Evolutionary conservation across 2,888 invertebrate genomes (phyloP), one percentile per base, ranked within the genome.

Genomic region (Polyommatus iphigenia): DNA sequence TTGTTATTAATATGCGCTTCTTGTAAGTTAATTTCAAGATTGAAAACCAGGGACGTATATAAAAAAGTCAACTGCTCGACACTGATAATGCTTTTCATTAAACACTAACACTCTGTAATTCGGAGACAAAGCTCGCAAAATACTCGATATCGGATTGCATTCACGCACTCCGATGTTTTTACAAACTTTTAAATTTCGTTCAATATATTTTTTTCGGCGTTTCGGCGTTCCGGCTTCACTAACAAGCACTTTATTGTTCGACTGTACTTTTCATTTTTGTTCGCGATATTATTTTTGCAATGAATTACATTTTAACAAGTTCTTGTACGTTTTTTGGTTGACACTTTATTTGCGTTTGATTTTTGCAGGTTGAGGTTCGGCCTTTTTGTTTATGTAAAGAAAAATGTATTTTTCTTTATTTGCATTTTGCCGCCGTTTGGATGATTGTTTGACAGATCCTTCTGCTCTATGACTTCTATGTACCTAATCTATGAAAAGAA

Each of bases 211-310:
- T 62, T 67, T 67, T 67, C 46, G 46, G 46, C 10, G 46, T 54
- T 50, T 54, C 50, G 18, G 15, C 67, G 67, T 29, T 67, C 29
- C 29, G 29, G 29, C 15, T 29, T 67, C 29, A 67, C 67, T 67
- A 67, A 67, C 67, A 67, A 67, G 29, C 67, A 67, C 67, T 67
- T 67, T 67, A 67, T 67, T 67, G 67, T 67, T 67, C 67, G 67
- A 67, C 67, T 13, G 67, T 29, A 67, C 67, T 67, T 67, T 67
- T 18, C 29, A 67, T 32, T 67, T 32, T 29, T 15, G 29, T 29
- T 29, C 67, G 15, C 32, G 67, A 32, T 67, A 67, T 67, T 29
- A 67, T 29, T 29, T 67, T 67, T 67, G 15, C 24, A 13, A 24
- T 67, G 24, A 67, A 67, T 67, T 24, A 67, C 24, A 10, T 24